Conservation (phyloP, 2,888 invertebrate species). For the Cyclophora albipunctata region DNA sequence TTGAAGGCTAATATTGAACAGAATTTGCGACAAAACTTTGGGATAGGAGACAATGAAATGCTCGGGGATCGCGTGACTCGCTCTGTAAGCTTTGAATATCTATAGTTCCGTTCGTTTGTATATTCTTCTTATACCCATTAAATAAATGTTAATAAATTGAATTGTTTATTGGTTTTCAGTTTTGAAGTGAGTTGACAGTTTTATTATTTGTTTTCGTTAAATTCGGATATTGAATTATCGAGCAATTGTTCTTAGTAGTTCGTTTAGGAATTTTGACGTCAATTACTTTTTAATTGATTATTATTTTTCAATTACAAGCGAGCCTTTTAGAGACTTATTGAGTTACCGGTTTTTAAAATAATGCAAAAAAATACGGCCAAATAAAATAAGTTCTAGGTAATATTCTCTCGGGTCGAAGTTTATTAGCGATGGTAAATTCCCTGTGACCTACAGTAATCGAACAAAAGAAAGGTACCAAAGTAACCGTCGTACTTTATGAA, state of each 20-base stretch:
- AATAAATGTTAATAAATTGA: conserved; percentile 9
- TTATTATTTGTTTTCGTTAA: too few relatives aligned
- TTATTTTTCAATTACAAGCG: too few relatives aligned
- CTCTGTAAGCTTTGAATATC: conserved; percentile 16
- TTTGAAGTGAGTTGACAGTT: too few relatives aligned
- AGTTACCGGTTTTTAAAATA: too few relatives aligned
- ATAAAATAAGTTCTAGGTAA: too few relatives aligned
- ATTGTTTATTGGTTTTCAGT: background rate
- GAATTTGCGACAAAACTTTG: conserved; percentile 22
- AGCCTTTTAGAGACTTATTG: too few relatives aligned
- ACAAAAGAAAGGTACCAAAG: conserved; percentile 22
- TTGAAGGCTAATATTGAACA: conserved; percentile 33
- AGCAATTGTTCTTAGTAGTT: too few relatives aligned
- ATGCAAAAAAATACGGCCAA: too few relatives aligned
- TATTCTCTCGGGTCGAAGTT: too few relatives aligned
- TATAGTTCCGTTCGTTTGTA: conserved; percentile 11
- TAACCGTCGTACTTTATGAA: conserved; percentile 29
- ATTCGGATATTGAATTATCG: too few relatives aligned
- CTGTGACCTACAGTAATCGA: conserved; percentile 17
- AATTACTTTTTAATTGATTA: too few relatives aligned
- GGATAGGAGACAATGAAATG: conserved; percentile 35
- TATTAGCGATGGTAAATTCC: background rate
- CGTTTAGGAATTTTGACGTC: too few relatives aligned
- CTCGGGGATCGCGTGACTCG: conserved; percentile 36
- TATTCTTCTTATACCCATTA: conserved; percentile 1